Percentiles rank a stretch among this genome's conserved stretches.
These are phyloP conservation scores for Saturnia pavonia DNA, from an alignment of 2,888 invertebrate genomes.

Conservation along the genomic window DNA sequence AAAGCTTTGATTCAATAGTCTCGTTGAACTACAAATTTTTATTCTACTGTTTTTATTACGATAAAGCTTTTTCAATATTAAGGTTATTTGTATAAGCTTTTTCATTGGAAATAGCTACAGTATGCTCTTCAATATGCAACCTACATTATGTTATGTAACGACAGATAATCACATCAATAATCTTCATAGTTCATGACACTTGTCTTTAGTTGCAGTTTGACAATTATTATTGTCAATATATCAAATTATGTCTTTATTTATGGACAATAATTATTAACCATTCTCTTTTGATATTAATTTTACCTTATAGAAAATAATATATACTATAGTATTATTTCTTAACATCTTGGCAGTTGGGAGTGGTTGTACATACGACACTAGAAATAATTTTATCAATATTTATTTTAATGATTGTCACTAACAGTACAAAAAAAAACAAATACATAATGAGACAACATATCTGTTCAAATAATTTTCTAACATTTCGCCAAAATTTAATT, in stretches of 20 bases:
- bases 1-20: too few species aligned
- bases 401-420: background rate
- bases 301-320: background rate
- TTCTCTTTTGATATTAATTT: background rate
- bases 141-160: too few species aligned
- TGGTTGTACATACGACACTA: constrained; percentile 4
- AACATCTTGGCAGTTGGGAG: constrained; percentile 14
- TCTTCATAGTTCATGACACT: background rate
- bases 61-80: too few species aligned
- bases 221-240: constrained; percentile 8
- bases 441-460: too few species aligned
- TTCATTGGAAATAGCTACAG: too few species aligned
- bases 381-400: constrained; percentile 9
- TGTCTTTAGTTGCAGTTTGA: background rate
- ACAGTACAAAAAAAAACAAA: too few species aligned
- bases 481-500: too few species aligned
- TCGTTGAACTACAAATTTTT: too few species aligned
- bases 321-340: background rate
- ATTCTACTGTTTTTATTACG: too few species aligned
- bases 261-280: background rate
- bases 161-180: background rate
- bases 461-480: too few species aligned
- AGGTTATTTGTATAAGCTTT: too few species aligned
- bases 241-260: background rate
- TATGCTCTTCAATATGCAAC: too few species aligned